phyloP scores from a whole-genome alignment of 2,888 invertebrate species.

The Psococerastis gibbosa region DNA sequence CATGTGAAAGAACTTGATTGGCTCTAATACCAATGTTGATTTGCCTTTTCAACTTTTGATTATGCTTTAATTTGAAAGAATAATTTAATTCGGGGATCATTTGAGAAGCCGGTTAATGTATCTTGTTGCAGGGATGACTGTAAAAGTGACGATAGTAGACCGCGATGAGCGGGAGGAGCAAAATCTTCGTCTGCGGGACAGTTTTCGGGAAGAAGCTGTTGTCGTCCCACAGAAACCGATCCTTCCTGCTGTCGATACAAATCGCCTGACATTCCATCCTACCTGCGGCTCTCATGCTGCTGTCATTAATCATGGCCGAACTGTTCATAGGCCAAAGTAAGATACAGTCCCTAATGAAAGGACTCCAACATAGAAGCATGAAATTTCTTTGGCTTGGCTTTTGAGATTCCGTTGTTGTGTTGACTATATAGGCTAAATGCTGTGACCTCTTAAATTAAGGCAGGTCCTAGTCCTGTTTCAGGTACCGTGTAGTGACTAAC shows the following conservation, averaged over 20 bases:
- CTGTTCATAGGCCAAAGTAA: conserved; percentile 84
- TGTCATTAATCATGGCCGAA: conserved; percentile 75
- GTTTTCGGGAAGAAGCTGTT: conserved; percentile 29
- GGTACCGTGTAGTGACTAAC: too few relatives aligned
- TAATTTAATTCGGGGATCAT: too few relatives aligned
- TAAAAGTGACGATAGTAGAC: conserved; percentile 73
- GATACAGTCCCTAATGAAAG: conserved; percentile 19
- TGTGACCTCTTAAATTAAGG: too few relatives aligned
- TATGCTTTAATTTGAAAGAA: too few relatives aligned
- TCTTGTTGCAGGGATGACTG: conserved; percentile 51
- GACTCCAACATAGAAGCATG: conserved; percentile 9
- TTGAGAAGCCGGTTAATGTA: not conserved
- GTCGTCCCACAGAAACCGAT: conserved; percentile 22
- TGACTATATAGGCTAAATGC: too few relatives aligned
- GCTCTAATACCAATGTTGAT: too few relatives aligned
- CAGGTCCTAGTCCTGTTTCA: too few relatives aligned
- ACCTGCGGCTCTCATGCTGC: conserved; percentile 85
- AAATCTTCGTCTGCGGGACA: conserved; percentile 46
- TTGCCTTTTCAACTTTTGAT: too few relatives aligned
- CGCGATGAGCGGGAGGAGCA: conserved; percentile 59
- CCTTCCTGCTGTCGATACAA: conserved; percentile 29
- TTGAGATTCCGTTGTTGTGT: too few relatives aligned
- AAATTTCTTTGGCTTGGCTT: too few relatives aligned
- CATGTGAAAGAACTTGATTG: too few relatives aligned
- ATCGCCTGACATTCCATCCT: conserved; percentile 71